phyloP scores from a whole-genome alignment of 1,140 invertebrate species.

The Bombus confusus region DNA sequence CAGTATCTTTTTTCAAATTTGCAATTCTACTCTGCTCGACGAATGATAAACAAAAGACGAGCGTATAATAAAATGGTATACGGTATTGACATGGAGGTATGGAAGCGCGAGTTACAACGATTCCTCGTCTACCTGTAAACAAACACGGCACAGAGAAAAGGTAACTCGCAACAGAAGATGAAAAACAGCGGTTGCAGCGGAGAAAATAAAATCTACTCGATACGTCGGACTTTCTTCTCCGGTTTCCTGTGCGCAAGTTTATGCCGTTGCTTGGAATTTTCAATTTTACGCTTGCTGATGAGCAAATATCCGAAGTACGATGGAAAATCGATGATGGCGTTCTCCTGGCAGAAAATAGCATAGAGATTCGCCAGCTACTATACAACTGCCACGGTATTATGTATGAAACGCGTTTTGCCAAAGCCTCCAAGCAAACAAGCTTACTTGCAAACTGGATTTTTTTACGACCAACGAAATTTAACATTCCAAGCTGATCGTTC shows the following conservation, averaged over 20 bases:
- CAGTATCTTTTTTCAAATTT: neutral
- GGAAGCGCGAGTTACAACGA: neutral
- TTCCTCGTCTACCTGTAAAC: neutral
- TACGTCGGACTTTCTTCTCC: neutral
- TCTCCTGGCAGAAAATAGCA: neutral
- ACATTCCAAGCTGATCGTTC: neutral
- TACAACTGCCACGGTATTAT: neutral
- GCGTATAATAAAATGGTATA: neutral
- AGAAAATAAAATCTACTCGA: constrained; percentile 11
- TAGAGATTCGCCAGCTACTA: neutral
- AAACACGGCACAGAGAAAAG: neutral
- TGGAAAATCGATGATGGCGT: constrained; percentile 17
- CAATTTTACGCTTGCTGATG: constrained; percentile 16
- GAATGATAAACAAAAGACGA: neutral
- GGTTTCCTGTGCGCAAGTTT: neutral
- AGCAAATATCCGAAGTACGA: constrained; percentile 13
- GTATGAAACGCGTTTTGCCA: constrained; percentile 1
- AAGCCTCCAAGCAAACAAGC: neutral
- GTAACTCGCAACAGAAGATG: neutral
- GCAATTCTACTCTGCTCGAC: neutral
- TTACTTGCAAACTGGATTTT: neutral
- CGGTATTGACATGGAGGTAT: neutral
- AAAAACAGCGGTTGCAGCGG: neutral
- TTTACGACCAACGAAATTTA: neutral
- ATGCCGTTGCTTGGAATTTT: constrained; percentile 6